Evolutionary conservation across 2,888 invertebrate genomes (phyloP), one percentile per base, ranked within the genome.

Genomic region (Eueremaeus valkanovi): DNA sequence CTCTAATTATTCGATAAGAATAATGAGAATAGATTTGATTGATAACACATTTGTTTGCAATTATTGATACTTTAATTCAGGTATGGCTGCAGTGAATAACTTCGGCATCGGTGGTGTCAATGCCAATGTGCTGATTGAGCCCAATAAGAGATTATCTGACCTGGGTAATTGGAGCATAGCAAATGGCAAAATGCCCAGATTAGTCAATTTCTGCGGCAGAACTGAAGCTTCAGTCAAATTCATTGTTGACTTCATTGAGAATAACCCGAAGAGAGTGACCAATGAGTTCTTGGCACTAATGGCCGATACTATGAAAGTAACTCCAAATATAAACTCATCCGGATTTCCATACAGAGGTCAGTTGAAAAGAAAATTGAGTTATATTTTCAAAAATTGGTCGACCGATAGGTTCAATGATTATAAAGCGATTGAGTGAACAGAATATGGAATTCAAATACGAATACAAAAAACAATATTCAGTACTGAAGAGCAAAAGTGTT

Each of bases 41-140:
- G n/a, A n/a, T n/a, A n/a, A n/a, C n/a, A n/a, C n/a, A n/a, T n/a
- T n/a, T n/a, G n/a, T n/a, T n/a, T n/a, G n/a, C n/a, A n/a, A n/a
- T n/a, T n/a, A n/a, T n/a, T n/a, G n/a, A n/a, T n/a, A n/a, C n/a
- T n/a, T n/a, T n/a, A n/a, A n/a, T n/a, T n/a, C n/a, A n/a, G 94
- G 92, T 49, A 11, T 49, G 49, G 73, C 73, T 24, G 73, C 91
- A 29, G 85, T 99, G 31, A 99, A 98, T 86, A 96, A 96, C 13
- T 99, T 98, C 84, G 98, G 98, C 24, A 98, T 98, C 85, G 97
- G 98, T 78, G 99, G 99, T 75, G 93, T 95, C 61, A 95, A 95
- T 85, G 94, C 92, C 21, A 95, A 95, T 85, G 85, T 93, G 0
- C 87, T 96, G 79, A 86, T 95, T 16, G 89, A 90, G 82, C 91